Evolutionary conservation across 2,888 invertebrate species (phyloP).

Genomic region (Strigamia maritima): DNA sequence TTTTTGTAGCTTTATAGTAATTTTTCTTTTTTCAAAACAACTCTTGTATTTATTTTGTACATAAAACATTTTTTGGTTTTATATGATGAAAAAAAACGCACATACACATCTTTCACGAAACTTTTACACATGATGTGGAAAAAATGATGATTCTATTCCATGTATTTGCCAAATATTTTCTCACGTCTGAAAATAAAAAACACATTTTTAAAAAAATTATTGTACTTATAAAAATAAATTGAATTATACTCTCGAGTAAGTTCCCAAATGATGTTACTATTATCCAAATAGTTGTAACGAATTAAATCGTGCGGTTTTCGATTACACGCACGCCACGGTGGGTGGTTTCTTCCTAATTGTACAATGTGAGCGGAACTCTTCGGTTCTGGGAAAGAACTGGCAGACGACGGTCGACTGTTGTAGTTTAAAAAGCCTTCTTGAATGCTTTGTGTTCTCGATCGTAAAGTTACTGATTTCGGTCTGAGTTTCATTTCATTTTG

Average conservation of each 20-base stretch:
- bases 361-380: background rate
- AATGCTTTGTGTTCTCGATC: background rate
- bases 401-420: slow-evolving; percentile 15
- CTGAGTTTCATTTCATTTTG: background rate
- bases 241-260: slow-evolving; percentile 10
- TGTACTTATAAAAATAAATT: background rate
- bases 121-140: background rate
- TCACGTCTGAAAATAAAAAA: background rate
- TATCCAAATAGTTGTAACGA: slow-evolving; percentile 35
- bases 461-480: background rate
- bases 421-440: background rate
- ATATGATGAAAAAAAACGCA: background rate
- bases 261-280: slow-evolving; percentile 22
- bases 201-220: background rate
- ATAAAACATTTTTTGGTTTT: slow-evolving; percentile 4
- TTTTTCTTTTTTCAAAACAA: background rate
- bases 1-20: slow-evolving; percentile 15
- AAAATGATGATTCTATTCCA: background rate
- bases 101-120: background rate
- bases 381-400: background rate
- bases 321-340: slow-evolving; percentile 28
- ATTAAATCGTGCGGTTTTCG: slow-evolving; percentile 34
- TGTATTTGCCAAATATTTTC: background rate
- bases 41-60: slow-evolving; percentile 30
- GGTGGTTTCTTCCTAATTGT: background rate